Evolutionary conservation across 2,888 invertebrate species (phyloP), one percentile per base, ranked within the genome.

Genomic region (Peribatodes rhomboidaria): DNA sequence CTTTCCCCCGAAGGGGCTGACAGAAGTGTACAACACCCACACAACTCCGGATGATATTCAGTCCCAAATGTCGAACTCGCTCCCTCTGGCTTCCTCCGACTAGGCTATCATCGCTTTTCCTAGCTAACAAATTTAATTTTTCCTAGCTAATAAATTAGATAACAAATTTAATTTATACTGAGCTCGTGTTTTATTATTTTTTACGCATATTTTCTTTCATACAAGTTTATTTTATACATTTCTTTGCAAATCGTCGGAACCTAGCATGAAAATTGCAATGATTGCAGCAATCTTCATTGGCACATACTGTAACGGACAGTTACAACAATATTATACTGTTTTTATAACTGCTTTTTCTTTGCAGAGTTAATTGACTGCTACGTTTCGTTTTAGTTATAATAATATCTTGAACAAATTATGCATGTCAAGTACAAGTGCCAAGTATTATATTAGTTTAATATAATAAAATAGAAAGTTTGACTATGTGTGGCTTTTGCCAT

Each of bases 231-330:
- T 27, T 27, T 27, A 4, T 27, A 27, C 27, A 27, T 27, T 27
- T 27, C 27, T 27, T 27, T 27, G 27, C 46, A 37, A 55, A 71
- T 31, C 16, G 6, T 14, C 13, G 13, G 46, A 20, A 46, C 22
- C n/a, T 13, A 76, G 76, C 78, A 76, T 77, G 74, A 79, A 79
- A 79, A 76, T 74, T 71, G 22, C 59, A 62, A 72, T 73, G 74
- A 75, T 73, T 69, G 61, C 57, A 69, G 77, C 76, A 79, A 82
- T 81, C 79, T 80, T 76, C 75, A 68, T 68, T 76, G 53, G 70
- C 80, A 67, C 65, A 73, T 57, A 76, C 72, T 80, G 79, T 81
- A 71, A 76, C 77, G 74, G 46, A 78, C 82, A 77, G 82, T 81
- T 84, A 80, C 52, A 69, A 72, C 65, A 73, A 64, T 71, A 71